Conservation (phyloP, 2,888 invertebrate genomes). For the Cephonodes hylas region DNA sequence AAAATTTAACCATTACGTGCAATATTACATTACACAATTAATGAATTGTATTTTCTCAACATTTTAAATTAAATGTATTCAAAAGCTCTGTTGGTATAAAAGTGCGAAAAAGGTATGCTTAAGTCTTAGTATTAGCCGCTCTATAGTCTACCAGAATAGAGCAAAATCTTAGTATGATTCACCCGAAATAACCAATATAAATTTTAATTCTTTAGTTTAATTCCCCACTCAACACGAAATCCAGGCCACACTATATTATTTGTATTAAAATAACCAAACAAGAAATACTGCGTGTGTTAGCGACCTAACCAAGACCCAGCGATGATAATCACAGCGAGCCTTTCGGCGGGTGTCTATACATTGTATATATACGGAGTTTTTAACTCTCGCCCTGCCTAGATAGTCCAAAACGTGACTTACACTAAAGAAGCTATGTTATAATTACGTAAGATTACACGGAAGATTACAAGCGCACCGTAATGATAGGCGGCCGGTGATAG, state of each 20-base stretch:
- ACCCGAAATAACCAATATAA: too few relatives aligned
- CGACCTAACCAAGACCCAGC: constrained; percentile 44
- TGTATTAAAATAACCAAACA: background rate
- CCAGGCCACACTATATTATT: background rate
- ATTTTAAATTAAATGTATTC: too few relatives aligned
- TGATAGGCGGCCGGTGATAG: constrained; percentile 47
- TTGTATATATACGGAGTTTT: constrained; percentile 48
- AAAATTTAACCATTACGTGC: too few relatives aligned
- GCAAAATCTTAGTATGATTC: background rate
- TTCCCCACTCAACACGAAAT: too few relatives aligned
- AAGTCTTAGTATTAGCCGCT: too few relatives aligned
- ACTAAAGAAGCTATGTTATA: constrained; percentile 70
- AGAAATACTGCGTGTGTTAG: constrained; percentile 35
- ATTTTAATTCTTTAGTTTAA: too few relatives aligned
- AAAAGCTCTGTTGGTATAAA: too few relatives aligned
- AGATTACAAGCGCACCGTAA: constrained; percentile 61
- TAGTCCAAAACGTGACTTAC: constrained; percentile 76
- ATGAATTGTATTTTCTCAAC: too few relatives aligned
- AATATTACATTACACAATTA: too few relatives aligned
- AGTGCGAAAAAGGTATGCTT: too few relatives aligned
- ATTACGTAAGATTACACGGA: constrained; percentile 71
- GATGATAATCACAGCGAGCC: constrained; percentile 69
- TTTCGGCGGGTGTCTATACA: constrained; percentile 22
- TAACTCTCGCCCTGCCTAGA: constrained; percentile 57
- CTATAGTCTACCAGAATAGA: background rate